Percentiles rank a stretch among this genome's conserved stretches.
phyloP scores from a whole-genome alignment of 2,113 vertebrate species.

The Megaceryle maxima region DNA sequence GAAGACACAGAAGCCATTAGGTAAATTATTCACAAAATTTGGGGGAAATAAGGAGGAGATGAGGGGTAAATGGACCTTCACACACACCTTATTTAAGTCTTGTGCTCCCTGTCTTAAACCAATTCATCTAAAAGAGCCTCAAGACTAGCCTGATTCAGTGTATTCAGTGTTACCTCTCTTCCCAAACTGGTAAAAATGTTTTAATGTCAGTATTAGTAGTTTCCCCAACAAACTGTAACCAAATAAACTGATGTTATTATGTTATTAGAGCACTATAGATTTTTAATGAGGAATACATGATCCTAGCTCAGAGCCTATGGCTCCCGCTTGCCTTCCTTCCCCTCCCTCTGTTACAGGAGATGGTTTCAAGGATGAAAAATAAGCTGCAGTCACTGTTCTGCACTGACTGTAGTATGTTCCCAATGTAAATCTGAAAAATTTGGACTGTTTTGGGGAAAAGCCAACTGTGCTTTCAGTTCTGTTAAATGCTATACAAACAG shows the following conservation, averaged over 20 bases:
- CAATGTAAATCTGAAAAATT: neutral
- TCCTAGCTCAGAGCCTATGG: neutral
- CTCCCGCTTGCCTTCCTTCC: neutral
- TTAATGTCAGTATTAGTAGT: neutral
- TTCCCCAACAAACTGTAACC: neutral
- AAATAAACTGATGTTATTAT: neutral
- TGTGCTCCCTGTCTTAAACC: neutral
- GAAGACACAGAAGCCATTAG: neutral
- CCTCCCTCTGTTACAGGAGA: neutral
- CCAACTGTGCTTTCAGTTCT: neutral
- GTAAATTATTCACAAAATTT: neutral
- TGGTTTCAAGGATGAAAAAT: neutral
- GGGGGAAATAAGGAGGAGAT: neutral
- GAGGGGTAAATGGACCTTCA: neutral
- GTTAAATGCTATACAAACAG: conserved; percentile 12
- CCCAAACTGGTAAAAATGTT: neutral
- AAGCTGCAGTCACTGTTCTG: neutral
- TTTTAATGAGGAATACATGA: neutral
- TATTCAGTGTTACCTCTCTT: neutral
- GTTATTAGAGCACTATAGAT: neutral
- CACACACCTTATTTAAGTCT: neutral
- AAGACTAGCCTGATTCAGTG: neutral
- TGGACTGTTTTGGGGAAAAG: neutral
- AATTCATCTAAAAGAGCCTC: neutral
- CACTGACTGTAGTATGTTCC: neutral